Evolutionary conservation across 2,113 vertebrate species (phyloP), one percentile per base, ranked within the genome.

Genomic region (Atractosteus spatula): DNA sequence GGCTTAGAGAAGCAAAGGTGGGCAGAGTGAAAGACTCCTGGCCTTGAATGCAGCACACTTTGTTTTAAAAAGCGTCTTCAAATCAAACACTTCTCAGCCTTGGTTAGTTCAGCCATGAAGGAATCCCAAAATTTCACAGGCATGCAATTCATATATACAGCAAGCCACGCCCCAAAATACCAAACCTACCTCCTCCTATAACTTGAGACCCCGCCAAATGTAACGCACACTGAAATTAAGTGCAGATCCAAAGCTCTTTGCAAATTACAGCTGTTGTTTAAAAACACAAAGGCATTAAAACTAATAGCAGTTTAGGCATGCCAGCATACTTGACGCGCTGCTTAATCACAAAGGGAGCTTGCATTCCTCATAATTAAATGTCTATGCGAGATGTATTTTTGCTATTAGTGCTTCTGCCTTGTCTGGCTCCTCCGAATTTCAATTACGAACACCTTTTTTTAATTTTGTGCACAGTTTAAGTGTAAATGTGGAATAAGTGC

Each of bases 321-420:
- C 56, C 56, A 59, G 56, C 11, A 59, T 12, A 4, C 29, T 59
- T n/a, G 13, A 59, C 4, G 12, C 3, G 12, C 56, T 59, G 43
- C 59, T 55, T 17, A 62, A 63, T 71, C 61, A 64, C 61, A 44
- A 57, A 44, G 59, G 56, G 59, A 8, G 11, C n/a, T 12, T 55
- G 12, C 56, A 59, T 59, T 59, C 56, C 56, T 12, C 56, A 2
- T 12, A 8, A 59, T 59, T 59, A 12, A 8, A n/a, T 13, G 56
- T 12, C 56, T 59, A 13, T 59, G 56, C 12, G n/a, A 12, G 56
- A 10, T 5, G 47, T 2, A 4, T 13, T 59, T 59, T 59, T n/a
- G 29, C n/a, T 13, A 59, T 59, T 59, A 59, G 56, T 13, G 3
- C 3, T 59, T 13, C 56, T 59, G 12, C 56, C 7, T 59, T 11